Base-by-base conservation (phyloP, 2,888 invertebrate genomes). In the Diarsia mendica region DNA sequence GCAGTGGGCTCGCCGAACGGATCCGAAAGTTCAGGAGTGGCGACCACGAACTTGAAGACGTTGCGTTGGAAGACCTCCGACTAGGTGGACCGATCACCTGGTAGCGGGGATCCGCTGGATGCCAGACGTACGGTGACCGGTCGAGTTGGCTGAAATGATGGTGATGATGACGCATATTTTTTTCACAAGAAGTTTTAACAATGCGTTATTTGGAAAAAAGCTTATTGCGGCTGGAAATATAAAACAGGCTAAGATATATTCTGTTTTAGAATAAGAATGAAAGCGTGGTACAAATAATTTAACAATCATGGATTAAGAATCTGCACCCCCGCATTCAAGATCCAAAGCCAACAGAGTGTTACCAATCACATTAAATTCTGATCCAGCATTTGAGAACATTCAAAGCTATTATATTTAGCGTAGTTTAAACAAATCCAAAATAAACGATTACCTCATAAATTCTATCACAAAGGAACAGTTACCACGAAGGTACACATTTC, bases 361-460 rank as follows among this genome's bases (percentile, higher is more conserved):
- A 74, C 67, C 58, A 68, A 76, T 74, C 77, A 67, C 71, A 82
- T 82, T 73, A 68, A 71, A 82, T 53, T 73, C 67, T 51, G 67
- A 67, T 72, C 75, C 70, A 76, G 67, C 58, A 60, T 72, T 84
- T 69, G 61, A 74, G 71, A 83, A 63, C 74, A 74, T 74, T 71
- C 51, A 76, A 67, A 72, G 60, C 76, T 67, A 72, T 85, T 79
- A 83, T 55, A 73, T 83, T 79, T 75, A 77, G 80, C 67, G 69
- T 71, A 68, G 72, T 81, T 76, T 77, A 80, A 77, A 83, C 73
- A 80, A 72, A 72, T 63, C 55, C 64, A 81, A 83, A 77, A 77
- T 85, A 75, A 77, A 87, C 80, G 66, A 80, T 65, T 77, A 77
- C 68, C 79, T 79, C 82, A 72, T 74, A 75, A 79, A 83, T 83